phyloP scores from a whole-genome alignment of 2,888 invertebrate genomes.

The Seira ritae region DNA sequence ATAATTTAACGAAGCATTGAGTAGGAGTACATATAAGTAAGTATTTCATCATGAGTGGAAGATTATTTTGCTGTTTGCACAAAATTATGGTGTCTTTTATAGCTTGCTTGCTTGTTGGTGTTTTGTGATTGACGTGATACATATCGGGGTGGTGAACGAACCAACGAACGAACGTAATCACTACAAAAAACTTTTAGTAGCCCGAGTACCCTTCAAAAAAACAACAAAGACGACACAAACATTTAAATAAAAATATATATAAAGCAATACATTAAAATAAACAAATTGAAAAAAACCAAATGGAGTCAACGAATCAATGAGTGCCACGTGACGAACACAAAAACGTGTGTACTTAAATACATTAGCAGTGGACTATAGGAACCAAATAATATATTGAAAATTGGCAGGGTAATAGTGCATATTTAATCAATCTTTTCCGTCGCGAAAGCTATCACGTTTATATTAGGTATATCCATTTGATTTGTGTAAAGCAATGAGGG shows the following conservation, averaged over 20 bases:
- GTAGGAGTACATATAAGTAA: too few relatives aligned
- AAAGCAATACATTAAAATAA: not conserved
- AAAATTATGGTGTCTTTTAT: conserved; percentile 5
- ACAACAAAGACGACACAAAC: conserved; percentile 42
- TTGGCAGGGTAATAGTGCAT: too few relatives aligned
- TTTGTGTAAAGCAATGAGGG: not conserved
- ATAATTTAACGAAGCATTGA: too few relatives aligned
- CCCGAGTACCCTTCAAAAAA: conserved; percentile 66
- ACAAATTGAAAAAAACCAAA: not conserved
- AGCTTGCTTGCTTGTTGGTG: conserved; percentile 3
- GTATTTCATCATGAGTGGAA: too few relatives aligned
- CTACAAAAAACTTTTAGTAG: conserved; percentile 46
- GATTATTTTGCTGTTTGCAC: not conserved
- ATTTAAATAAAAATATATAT: conserved; percentile 19
- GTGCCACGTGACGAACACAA: too few relatives aligned
- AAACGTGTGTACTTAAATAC: too few relatives aligned
- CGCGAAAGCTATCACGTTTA: too few relatives aligned
- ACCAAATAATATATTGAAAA: too few relatives aligned
- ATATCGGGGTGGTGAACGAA: conserved; percentile 24
- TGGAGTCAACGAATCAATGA: too few relatives aligned
- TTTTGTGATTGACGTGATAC: conserved; percentile 23
- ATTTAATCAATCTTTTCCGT: too few relatives aligned
- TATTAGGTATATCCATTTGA: not conserved
- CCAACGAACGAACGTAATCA: conserved; percentile 27
- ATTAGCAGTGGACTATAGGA: too few relatives aligned